Evolutionary conservation across 2,113 vertebrate species (phyloP), one percentile per base, ranked within the genome.

Genomic region (Laterallus jamaicensis): DNA sequence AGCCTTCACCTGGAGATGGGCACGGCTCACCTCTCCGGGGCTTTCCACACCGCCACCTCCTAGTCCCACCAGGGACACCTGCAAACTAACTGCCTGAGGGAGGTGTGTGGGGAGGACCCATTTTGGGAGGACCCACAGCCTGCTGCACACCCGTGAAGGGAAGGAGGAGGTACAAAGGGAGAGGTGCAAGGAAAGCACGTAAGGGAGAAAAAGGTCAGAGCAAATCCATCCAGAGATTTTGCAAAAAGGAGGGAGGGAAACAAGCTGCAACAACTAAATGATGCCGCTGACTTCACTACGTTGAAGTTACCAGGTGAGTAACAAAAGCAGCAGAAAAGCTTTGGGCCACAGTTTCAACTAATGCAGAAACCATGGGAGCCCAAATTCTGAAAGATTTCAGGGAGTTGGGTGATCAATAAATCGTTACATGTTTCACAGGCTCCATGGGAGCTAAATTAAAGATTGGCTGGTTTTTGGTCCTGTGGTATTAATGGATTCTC

Each of bases 61-160:
- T 76, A 19, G n/a, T 2, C 25, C 71, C 11, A 7, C 39, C 0
- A 2, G 39, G 44, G 62, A 8, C 3, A 0, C 31, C 49, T 2
- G 0, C 47, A 40, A 44, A 32, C n/a, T 3, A 13, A 3, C 17
- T 5, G 25, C 58, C 54, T 15, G 2, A 28, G 54, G 29, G 15
- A 26, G 17, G 25, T 28, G 50, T 15, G 24, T 13, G 12, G 50
- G 8, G 0, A 44, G 28, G 19, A 7, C 8, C 54, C 13, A 5
- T 8, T 11, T 28, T 71, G 26, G 82, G 69, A 76, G 50, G 37
- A 39, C 8, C 62, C 70, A 12, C 35, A 42, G 20, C 44, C 37
- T 32, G 63, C 24, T 16, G 3, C 55, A 7, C 58, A 25, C 15
- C 6, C 1, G 17, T 3, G 21, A 29, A 15, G 74, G 71, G 24